Conservation (phyloP, 2,113 vertebrate genomes). For the Probosciger aterrimus region DNA sequence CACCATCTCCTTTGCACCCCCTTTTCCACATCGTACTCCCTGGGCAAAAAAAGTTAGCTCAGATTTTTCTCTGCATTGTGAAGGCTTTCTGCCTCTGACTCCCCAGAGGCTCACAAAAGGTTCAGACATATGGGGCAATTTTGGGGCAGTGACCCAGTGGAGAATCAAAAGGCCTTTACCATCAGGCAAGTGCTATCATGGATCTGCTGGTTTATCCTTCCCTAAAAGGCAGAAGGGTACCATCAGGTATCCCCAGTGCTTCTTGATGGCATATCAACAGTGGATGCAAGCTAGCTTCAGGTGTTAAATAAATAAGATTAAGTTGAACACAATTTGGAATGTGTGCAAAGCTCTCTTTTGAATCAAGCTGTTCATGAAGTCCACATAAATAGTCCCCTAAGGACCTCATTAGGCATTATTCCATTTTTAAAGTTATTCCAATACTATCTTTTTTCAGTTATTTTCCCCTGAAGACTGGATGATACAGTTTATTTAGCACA, state of each 20-base stretch:
- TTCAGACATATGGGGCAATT: not conserved
- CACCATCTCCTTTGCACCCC: not conserved
- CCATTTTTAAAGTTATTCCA: not conserved
- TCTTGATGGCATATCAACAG: not conserved
- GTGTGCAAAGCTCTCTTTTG: not conserved
- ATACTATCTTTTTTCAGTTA: not conserved
- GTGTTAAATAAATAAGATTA: not conserved
- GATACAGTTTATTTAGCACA: not conserved
- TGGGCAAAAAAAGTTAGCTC: not conserved
- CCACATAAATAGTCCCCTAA: not conserved
- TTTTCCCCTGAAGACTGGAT: not conserved
- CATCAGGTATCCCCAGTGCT: not conserved
- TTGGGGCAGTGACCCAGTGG: rapidly evolving
- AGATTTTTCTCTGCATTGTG: not conserved
- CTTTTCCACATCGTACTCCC: rapidly evolving
- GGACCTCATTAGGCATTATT: not conserved
- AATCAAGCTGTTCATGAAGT: not conserved
- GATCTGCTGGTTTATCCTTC: not conserved
- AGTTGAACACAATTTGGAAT: not conserved
- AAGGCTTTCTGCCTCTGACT: not conserved
- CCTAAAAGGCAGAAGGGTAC: not conserved
- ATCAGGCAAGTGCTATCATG: not conserved
- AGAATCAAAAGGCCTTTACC: not conserved
- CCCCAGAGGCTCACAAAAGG: not conserved
- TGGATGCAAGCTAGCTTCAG: not conserved